These are phyloP conservation scores for Scomber scombrus DNA, from an alignment of 2,113 vertebrate genomes.

Conservation along the genomic window DNA sequence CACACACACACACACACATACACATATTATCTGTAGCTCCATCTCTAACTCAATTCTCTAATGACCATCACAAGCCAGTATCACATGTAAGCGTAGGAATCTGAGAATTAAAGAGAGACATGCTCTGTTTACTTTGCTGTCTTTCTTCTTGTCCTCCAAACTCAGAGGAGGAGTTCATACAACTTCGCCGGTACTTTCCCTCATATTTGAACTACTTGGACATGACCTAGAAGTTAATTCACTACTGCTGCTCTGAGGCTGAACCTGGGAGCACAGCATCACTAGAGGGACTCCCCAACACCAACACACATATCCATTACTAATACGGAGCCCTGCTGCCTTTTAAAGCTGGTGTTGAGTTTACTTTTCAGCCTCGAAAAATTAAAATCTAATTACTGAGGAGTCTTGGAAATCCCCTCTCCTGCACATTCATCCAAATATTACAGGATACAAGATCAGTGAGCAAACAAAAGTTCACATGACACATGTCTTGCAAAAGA, in stretches of 20 bases:
- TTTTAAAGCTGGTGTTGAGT: neutral
- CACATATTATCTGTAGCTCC: constrained; percentile 46
- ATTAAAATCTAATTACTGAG: neutral
- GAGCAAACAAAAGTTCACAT: neutral
- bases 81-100: constrained; percentile 77
- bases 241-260: constrained; percentile 33
- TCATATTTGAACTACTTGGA: constrained; percentile 48
- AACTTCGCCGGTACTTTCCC: constrained; percentile 43
- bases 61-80: constrained; percentile 75
- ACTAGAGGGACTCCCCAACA: constrained; percentile 17
- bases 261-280: constrained; percentile 38
- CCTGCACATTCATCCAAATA: no score
- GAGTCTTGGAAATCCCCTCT: neutral
- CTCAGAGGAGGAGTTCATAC: constrained; percentile 8
- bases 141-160: neutral
- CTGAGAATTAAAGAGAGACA: constrained; percentile 45
- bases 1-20: constrained; percentile 17
- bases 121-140: constrained; percentile 27
- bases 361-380: neutral
- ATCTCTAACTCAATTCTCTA: constrained; percentile 79
- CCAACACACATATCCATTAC: constrained; percentile 39
- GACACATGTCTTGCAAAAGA: neutral
- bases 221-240: constrained; percentile 56
- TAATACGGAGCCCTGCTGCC: neutral
- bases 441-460: neutral